These are phyloP conservation scores for Seriola rivoliana DNA, from an alignment of 2,113 vertebrate species.

Conservation along the genomic window DNA sequence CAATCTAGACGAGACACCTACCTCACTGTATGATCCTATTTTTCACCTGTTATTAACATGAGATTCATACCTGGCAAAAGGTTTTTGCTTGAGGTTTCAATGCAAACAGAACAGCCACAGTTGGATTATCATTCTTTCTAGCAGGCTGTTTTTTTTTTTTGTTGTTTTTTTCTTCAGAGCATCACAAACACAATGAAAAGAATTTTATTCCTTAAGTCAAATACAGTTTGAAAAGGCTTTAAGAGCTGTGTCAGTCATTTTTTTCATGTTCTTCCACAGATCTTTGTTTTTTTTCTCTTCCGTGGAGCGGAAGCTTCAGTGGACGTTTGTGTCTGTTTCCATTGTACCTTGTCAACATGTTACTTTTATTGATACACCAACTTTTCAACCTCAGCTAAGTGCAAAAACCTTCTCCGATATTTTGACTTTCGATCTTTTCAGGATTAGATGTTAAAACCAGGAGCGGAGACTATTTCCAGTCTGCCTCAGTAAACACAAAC, in stretches of 20 bases:
- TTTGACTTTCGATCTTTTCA: no score
- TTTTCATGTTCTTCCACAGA: not conserved
- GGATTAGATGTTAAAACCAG: slow-evolving; percentile 1
- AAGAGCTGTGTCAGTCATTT: not conserved
- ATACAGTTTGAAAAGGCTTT: not conserved
- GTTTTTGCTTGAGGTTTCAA: no score
- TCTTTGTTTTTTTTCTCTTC: not conserved
- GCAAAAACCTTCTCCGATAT: not conserved
- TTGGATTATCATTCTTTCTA: no score
- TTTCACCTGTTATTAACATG: not conserved
- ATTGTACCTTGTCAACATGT: not conserved
- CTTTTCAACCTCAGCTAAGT: not conserved
- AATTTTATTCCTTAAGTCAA: not conserved
- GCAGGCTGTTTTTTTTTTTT: no score
- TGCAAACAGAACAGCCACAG: no score
- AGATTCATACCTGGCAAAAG: not conserved
- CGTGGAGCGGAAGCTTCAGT: not conserved
- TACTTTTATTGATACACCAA: not conserved
- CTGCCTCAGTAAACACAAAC: slow-evolving; percentile 25
- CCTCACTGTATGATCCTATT: not conserved
- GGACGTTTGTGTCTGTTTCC: not conserved
- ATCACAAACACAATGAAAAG: not conserved
- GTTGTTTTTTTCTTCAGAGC: not conserved
- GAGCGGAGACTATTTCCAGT: slow-evolving; percentile 1
- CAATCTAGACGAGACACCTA: slow-evolving; percentile 13